These are phyloP conservation scores for Epirrita christyi DNA, from an alignment of 2,888 invertebrate genomes.

Conservation along the genomic window DNA sequence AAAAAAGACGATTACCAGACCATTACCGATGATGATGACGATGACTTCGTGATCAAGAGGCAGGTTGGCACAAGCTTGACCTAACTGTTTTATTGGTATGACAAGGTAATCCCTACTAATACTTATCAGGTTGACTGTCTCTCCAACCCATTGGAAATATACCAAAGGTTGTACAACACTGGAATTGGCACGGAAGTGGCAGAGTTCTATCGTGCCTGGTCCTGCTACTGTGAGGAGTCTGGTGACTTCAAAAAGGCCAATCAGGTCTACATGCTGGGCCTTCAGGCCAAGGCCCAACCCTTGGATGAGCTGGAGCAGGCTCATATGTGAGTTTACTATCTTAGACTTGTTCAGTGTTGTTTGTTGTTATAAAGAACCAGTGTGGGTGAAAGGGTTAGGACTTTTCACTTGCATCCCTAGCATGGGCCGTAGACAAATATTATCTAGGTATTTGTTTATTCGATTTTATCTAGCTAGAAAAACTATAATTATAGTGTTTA, in stretches of 20 bases:
- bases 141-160: slow-evolving; percentile 91
- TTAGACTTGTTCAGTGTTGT: too few relatives aligned
- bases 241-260: slow-evolving; percentile 94
- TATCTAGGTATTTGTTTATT: too few relatives aligned
- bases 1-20: too few relatives aligned
- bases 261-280: slow-evolving; percentile 91
- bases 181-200: slow-evolving; percentile 93
- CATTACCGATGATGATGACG: too few relatives aligned
- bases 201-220: slow-evolving; percentile 95
- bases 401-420: background rate
- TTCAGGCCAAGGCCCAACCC: slow-evolving; percentile 91
- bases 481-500: too few relatives aligned
- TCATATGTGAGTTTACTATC: slow-evolving; percentile 84
- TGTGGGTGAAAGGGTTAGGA: background rate
- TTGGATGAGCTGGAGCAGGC: slow-evolving; percentile 90
- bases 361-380: slow-evolving; percentile 9
- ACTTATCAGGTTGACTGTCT: slow-evolving; percentile 89
- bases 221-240: slow-evolving; percentile 92
- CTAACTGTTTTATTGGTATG: too few relatives aligned
- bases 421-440: too few relatives aligned
- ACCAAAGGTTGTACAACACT: slow-evolving; percentile 91
- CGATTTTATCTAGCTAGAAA: too few relatives aligned
- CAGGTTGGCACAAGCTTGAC: too few relatives aligned
- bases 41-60: too few relatives aligned
- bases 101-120: slow-evolving; percentile 1